These are phyloP conservation scores for Cryptosula pallasiana DNA, from an alignment of 2,888 invertebrate species.

Conservation along the genomic window DNA sequence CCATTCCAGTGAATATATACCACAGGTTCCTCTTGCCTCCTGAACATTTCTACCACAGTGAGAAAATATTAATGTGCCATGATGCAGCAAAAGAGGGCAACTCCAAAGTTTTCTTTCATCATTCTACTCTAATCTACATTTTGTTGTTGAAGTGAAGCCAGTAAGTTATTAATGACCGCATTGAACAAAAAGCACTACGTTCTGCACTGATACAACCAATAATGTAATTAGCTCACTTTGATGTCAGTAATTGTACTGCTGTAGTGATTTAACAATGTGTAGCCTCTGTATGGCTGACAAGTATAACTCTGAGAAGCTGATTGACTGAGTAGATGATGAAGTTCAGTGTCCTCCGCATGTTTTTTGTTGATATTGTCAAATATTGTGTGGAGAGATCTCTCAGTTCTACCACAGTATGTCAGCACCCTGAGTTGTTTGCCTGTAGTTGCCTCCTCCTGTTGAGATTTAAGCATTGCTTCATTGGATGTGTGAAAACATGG, in stretches of 20 bases:
- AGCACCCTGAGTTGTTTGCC: slow-evolving; percentile 58
- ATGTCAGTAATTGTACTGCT: neutral
- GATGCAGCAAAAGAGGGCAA: neutral
- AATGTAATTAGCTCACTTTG: too few species aligned
- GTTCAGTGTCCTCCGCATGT: slow-evolving; percentile 44
- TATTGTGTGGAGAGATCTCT: slow-evolving; percentile 67
- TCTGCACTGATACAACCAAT: too few species aligned
- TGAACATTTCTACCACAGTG: slow-evolving; percentile 61
- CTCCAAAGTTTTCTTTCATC: neutral
- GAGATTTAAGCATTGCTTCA: slow-evolving; percentile 65
- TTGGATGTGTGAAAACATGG: too few species aligned
- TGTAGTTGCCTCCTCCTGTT: slow-evolving; percentile 45
- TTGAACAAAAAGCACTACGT: too few species aligned
- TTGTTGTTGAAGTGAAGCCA: neutral
- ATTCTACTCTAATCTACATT: neutral
- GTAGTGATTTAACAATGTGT: slow-evolving; percentile 62
- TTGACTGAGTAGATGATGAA: slow-evolving; percentile 45
- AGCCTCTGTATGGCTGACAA: slow-evolving; percentile 68
- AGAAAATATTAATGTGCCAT: slow-evolving; percentile 52
- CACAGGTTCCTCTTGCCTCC: slow-evolving; percentile 75
- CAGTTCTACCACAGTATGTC: slow-evolving; percentile 77
- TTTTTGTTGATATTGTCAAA: slow-evolving; percentile 69
- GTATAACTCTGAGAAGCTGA: slow-evolving; percentile 59
- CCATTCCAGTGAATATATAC: slow-evolving; percentile 97
- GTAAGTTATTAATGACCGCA: too few species aligned